These are phyloP conservation scores for Melitaea cinxia DNA, from an alignment of 1,140 invertebrate genomes.

Conservation along the genomic window DNA sequence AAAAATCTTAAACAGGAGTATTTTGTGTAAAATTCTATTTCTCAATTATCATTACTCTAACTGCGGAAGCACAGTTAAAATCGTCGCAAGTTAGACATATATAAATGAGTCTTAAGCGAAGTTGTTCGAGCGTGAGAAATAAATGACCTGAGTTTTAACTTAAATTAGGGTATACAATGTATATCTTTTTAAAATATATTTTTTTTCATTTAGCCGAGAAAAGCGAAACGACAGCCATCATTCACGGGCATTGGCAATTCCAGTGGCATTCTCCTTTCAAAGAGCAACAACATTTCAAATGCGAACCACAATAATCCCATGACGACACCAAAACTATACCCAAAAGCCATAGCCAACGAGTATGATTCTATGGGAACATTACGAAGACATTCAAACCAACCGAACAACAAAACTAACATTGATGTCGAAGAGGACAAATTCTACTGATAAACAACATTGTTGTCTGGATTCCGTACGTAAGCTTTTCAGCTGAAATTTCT, in stretches of 20 bases:
- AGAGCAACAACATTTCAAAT: constrained; percentile 83
- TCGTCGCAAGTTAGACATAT: background rate
- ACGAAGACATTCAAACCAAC: constrained; percentile 86
- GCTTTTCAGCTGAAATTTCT: background rate
- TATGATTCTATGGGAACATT: constrained; percentile 89
- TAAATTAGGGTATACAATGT: background rate
- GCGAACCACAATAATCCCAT: constrained; percentile 82
- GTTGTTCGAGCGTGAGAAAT: background rate
- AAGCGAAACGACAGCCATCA: constrained; percentile 82
- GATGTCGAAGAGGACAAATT: constrained; percentile 79
- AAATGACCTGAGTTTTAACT: background rate
- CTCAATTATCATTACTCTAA: background rate
- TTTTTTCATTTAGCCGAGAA: constrained; percentile 70
- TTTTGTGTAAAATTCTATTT: background rate
- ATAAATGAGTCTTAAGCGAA: constrained; percentile 5
- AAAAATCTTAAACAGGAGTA: background rate
- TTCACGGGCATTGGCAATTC: constrained; percentile 81
- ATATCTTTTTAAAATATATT: background rate
- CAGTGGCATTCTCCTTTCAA: constrained; percentile 83
- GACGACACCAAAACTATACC: constrained; percentile 84
- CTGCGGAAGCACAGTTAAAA: constrained; percentile 1
- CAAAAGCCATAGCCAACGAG: constrained; percentile 86
- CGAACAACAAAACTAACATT: constrained; percentile 71
- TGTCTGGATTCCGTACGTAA: background rate
- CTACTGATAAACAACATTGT: constrained; percentile 54